Evolutionary conservation across 1,140 invertebrate genomes (phyloP).

Genomic region (Doryteuthis pealeii): DNA sequence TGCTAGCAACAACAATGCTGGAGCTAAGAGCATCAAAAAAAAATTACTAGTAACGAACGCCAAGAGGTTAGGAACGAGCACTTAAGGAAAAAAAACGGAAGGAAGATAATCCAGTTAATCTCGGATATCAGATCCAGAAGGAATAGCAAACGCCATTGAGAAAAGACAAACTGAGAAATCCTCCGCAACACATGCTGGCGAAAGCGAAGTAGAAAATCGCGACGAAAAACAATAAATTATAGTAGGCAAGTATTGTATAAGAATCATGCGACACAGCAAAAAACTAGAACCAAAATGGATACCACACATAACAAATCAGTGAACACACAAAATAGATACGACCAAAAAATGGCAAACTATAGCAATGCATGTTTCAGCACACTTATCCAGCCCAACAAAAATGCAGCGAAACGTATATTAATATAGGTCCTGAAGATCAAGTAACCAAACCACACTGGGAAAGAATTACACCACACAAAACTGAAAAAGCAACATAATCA

Average conservation of each 20-base stretch:
- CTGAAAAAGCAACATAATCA: no score
- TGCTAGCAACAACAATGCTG: conserved; percentile 35
- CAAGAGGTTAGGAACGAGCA: conserved; percentile 48
- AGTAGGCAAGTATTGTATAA: conserved; percentile 52
- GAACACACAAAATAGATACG: no score
- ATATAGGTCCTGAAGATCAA: no score
- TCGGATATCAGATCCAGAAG: no score
- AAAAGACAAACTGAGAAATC: conserved; percentile 6
- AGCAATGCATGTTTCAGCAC: no score
- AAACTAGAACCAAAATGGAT: no score
- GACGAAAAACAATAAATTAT: conserved; percentile 53
- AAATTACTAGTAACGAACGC: conserved; percentile 29
- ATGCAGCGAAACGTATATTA: no score
- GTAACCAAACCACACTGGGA: no score
- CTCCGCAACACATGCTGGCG: conserved; percentile 1
- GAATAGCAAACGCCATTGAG: background rate
- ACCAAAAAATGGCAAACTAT: no score
- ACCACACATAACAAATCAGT: no score
- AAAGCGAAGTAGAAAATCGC: conserved; percentile 8
- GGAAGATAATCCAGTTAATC: conserved; percentile 3
- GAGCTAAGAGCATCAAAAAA: conserved; percentile 34
- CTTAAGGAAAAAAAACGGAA: conserved; percentile 46
- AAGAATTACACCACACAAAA: no score
- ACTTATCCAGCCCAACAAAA: no score
- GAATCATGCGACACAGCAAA: background rate